phyloP scores from a whole-genome alignment of 2,888 invertebrate genomes.

The Conchocele bisecta region DNA sequence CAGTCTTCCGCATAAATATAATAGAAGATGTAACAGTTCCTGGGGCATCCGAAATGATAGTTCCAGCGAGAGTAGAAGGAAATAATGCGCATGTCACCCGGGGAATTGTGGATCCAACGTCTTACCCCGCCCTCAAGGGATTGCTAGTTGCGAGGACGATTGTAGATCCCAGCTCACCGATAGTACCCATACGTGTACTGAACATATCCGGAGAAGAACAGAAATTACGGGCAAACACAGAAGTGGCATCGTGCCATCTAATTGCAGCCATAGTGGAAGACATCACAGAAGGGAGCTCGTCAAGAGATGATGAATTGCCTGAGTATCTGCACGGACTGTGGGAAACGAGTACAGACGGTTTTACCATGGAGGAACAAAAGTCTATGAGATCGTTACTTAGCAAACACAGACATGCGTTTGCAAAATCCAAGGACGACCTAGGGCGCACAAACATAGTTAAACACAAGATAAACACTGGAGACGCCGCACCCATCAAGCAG shows the following conservation, averaged over 20 bases:
- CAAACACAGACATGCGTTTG: conserved; percentile 34
- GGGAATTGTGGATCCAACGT: no score
- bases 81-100: no score
- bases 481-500: conserved; percentile 2
- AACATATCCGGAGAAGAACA: not conserved
- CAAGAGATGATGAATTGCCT: not conserved
- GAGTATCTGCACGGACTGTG: not conserved
- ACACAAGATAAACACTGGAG: conserved; percentile 7
- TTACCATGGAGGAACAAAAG: not conserved
- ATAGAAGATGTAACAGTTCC: no score
- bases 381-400: conserved; percentile 10
- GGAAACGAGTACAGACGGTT: not conserved
- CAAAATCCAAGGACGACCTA: conserved; percentile 19
- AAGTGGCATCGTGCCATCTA: not conserved
- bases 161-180: no score
- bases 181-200: not conserved
- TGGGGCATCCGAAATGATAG: no score
- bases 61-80: no score
- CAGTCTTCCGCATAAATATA: no score
- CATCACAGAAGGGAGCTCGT: no score
- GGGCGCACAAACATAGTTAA: conserved; percentile 23
- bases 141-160: no score
- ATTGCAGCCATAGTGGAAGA: no score
- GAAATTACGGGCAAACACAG: not conserved
- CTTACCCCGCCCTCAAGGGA: no score